Evolutionary conservation across 2,113 vertebrate species (phyloP), one percentile per base, ranked within the genome.

Genomic region (Python bivittatus): DNA sequence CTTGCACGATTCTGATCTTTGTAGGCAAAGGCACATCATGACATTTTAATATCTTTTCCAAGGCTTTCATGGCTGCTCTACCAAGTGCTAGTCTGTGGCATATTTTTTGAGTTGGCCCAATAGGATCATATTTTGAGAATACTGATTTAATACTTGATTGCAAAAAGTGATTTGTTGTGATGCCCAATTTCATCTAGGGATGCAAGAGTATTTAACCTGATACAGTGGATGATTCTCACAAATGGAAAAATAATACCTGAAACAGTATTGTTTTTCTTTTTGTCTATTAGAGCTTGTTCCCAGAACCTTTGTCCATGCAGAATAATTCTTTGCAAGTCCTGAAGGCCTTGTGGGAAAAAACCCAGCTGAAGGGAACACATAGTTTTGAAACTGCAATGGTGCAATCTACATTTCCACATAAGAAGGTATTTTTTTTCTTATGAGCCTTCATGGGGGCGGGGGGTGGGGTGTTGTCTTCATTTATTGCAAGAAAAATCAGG

Each of bases 311-410:
- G 95, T 98, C 98, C 94, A 96, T 93, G 10, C 96, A 97, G 20
- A 98, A 98, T 84, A 93, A 85, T 9, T 97, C 98, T 52, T 98
- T 99, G 88, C 98, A 98, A 95, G 97, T 93, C 53, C 98, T 99
- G 10, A 97, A 97, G 89, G 97, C 97, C 2, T 97, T 99, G 53
- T 99, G 99, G 99, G 98, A 98, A 96, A 98, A 98, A 97, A 98
- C 97, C 0, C 98, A 98, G 96, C 95, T 98, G 6, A 98, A 98
- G 64, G 98, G 98, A 84, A 96, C 93, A 0, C 98, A 98, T 95
- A 98, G 98, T 96, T 99, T 99, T 79, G 98, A 98, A 94, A 96
- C 97, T n/a, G 98, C 98, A 92, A 98, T 99, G 97, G 98, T 98
- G 12, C 98, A 99, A 92, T 97, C 97, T 54, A 97, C 96, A 0